phyloP scores from a whole-genome alignment of 2,113 vertebrate genomes.

The Festucalex cinctus region DNA sequence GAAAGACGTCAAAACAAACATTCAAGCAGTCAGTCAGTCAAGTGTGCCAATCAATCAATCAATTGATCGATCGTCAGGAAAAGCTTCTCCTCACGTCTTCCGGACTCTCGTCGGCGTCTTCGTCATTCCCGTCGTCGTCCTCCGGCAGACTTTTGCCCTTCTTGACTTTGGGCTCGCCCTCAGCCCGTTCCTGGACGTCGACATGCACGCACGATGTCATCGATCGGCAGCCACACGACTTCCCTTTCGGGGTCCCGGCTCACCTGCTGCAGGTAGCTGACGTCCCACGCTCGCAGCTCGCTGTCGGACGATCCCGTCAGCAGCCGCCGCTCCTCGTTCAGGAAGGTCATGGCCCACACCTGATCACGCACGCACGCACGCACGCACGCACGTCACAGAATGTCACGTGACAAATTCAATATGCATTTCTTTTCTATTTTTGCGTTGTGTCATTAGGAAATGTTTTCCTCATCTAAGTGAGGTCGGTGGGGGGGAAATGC shows the following conservation, averaged over 20 bases:
- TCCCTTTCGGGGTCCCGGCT: too few relatives aligned
- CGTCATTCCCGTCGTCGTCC: slow-evolving; percentile 44
- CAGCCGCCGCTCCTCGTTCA: slow-evolving; percentile 81
- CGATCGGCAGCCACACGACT: too few relatives aligned
- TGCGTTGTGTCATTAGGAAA: too few relatives aligned
- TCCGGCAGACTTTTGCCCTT: slow-evolving; percentile 76
- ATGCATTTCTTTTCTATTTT: too few relatives aligned
- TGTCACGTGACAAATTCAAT: too few relatives aligned
- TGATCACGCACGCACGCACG: slow-evolving; percentile 44
- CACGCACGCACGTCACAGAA: too few relatives aligned
- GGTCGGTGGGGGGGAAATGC: too few relatives aligned
- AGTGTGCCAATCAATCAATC: too few relatives aligned
- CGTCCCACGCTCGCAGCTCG: slow-evolving; percentile 90
- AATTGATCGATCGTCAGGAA: background rate
- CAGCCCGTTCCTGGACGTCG: slow-evolving; percentile 70
- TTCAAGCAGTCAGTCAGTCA: background rate
- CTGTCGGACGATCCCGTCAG: slow-evolving; percentile 91
- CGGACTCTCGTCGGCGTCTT: slow-evolving; percentile 69
- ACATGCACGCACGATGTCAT: background rate
- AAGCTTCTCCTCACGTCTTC: slow-evolving; percentile 75
- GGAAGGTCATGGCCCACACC: slow-evolving; percentile 89
- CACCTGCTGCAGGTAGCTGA: slow-evolving; percentile 77
- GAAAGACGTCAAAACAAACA: slow-evolving; percentile 1
- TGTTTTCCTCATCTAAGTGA: too few relatives aligned
- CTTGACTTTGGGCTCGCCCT: slow-evolving; percentile 82